These are phyloP conservation scores for Conger conger DNA, from an alignment of 2,113 vertebrate species.

Conservation along the genomic window DNA sequence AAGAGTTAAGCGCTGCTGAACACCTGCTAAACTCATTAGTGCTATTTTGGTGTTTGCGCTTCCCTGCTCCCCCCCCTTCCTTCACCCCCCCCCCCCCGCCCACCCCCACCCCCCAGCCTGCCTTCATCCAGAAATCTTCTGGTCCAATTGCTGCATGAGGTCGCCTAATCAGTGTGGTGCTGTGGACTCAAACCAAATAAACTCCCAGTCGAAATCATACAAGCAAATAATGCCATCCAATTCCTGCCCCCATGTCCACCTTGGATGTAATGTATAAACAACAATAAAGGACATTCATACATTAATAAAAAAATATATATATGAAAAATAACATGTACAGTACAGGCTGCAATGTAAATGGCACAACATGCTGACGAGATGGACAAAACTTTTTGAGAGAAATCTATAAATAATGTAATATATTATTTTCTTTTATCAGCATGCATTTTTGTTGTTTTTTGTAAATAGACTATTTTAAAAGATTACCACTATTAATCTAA, in stretches of 20 bases:
- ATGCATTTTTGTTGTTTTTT: constrained; percentile 84
- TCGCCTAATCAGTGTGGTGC: constrained; percentile 64
- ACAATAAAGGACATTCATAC: constrained; percentile 58
- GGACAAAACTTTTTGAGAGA: constrained; percentile 89
- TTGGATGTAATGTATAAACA: constrained; percentile 45
- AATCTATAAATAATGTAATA: constrained; percentile 98
- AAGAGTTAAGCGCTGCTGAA: constrained; percentile 48
- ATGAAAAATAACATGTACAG: constrained; percentile 69
- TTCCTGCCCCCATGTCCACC: constrained; percentile 55
- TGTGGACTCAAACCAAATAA: constrained; percentile 62
- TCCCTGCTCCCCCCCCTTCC: constrained; percentile 54
- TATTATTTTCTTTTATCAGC: constrained; percentile 96
- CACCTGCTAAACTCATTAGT: constrained; percentile 61
- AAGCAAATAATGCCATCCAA: constrained; percentile 63
- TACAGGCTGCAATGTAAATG: constrained; percentile 81
- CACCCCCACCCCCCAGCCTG: constrained; percentile 49
- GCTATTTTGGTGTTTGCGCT: constrained; percentile 69
- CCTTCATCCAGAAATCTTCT: constrained; percentile 43
- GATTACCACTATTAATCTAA: constrained; percentile 73
- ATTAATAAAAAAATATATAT: constrained; percentile 49
- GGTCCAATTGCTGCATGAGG: constrained; percentile 70
- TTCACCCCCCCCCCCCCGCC: constrained; percentile 52
- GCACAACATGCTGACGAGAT: constrained; percentile 85
- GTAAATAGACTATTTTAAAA: constrained; percentile 86
- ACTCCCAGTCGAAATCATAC: constrained; percentile 62